Evolutionary conservation across 2,113 vertebrate species (phyloP), one percentile per base, ranked within the genome.

Genomic region (Lipophrys pholis): DNA sequence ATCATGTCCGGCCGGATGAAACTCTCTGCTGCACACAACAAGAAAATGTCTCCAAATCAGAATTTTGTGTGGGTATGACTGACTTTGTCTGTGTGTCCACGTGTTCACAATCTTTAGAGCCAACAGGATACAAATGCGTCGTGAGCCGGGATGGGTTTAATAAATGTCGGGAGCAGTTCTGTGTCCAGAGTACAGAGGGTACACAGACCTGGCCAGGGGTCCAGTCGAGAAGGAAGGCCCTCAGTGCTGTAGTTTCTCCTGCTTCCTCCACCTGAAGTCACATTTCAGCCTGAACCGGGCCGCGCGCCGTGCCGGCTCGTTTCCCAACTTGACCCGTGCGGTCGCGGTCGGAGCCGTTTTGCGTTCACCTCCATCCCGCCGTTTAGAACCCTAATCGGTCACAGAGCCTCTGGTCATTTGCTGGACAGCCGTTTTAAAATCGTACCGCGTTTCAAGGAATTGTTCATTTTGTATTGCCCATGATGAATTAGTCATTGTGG

Each of bases 381-480:
- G 21, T 30, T 30, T 71, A 60, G 48, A 82, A 87, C 79, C 51
- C 48, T 62, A 55, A 76, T 82, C 53, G 55, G 54, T 76, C 74
- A 63, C 45, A 36, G 73, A 66, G 70, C 74, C 51, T 65, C 50
- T 16, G 63, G 65, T 52, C 57, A 15, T 57, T 60, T 55, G 67
- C 69, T 61, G 73, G 63, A n/a, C 21, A 61, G 72, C 81, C 63
- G n/a, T 66, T 66, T 75, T 52, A 35, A 48, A 76, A 76, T 71
- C 73, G 52, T 8, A 48, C 40, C 59, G 30, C 21, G 45, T 67
- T 78, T 74, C 14, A 69, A 67, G 21, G 56, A 68, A 68, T 68
- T n/a, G 39, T 59, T 85, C 69, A 8, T 67, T 73, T 73, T 30
- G 50, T 79, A 76, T 86, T 68, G 65, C 78, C 71, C 56, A 8